Evolutionary conservation across 2,797 vertebrate species (phyloP), one percentile per base, ranked within the genome.

Genomic region (Acipenser ruthenus): DNA sequence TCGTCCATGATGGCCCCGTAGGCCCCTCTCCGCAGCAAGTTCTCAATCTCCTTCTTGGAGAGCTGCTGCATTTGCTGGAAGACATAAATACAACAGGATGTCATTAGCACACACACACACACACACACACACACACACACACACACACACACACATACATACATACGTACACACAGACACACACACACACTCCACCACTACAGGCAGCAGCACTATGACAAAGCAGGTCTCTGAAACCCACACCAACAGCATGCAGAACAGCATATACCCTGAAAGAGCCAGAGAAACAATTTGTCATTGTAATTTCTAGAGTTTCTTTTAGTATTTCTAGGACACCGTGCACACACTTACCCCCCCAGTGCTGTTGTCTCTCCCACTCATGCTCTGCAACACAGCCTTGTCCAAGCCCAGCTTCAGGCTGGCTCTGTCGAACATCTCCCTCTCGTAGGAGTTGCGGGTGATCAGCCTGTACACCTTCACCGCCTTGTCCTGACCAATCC

Each of bases 1-100:
- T 99, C 96, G 60, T 98, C 96, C 96, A 98, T 99, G 74, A 99
- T 95, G 70, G 96, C 96, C 49, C 96, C 96, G 50, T 99, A 99
- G 0, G 96, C 96, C 6, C 96, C 96, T 49, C 94, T 91, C 51
- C 96, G 83, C 84, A 99, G 80, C 72, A 99, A 82, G 74, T 99
- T 96, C 79, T 99, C 96, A 49, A 99, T 98, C 84, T 97, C 96
- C 78, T 97, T 99, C 85, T 99, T 99, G 2, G 95, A 98, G 23
- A 98, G 89, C 75, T 98, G 96, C n/a, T 97, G 96, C 65, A 87
- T 89, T 78, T 96, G 78, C 83, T 80, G 11, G 74, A 72, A 56
- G 8, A 37, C 37, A 37, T 3, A 18, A 18, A 18, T 18, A 37
- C 37, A 37, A 37, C 37, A 37, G 37, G 37, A 37, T 37, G 37